Evolutionary conservation across 2,113 vertebrate species (phyloP).

Genomic region (Erpornis zantholeuca): DNA sequence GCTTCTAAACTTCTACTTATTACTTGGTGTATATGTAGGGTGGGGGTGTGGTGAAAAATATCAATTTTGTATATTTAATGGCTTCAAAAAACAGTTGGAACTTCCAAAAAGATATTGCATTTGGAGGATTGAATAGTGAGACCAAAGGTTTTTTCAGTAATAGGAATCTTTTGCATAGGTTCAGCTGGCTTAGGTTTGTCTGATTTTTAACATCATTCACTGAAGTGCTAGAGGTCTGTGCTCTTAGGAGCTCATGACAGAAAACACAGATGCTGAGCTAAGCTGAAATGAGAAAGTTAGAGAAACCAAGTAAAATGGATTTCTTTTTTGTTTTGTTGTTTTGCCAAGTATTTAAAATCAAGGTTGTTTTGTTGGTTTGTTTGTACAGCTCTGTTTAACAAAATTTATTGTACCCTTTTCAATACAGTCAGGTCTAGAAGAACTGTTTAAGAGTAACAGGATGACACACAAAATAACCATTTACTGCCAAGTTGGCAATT

Average conservation of each 20-base stretch:
- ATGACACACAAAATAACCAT: not conserved
- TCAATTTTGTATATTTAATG: not conserved
- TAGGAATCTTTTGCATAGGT: not conserved
- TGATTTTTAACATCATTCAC: not conserved
- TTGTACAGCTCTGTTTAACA: not conserved
- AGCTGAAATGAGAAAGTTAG: not conserved
- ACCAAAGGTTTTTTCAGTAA: not conserved
- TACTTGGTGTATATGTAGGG: not conserved
- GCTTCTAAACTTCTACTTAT: not conserved
- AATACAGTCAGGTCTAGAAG: not conserved
- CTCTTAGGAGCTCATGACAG: not conserved
- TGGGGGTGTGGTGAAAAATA: fast-evolving
- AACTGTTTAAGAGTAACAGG: not conserved
- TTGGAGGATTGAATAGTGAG: not conserved
- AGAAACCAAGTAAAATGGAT: not conserved
- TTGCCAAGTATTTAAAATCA: not conserved
- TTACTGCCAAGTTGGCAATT: not conserved
- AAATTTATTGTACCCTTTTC: not conserved
- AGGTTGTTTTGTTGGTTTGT: not conserved
- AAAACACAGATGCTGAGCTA: not conserved
- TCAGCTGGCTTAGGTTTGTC: not conserved
- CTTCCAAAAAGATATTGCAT: not conserved
- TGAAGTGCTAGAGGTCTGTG: not conserved
- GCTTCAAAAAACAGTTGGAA: not conserved
- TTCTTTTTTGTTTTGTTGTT: not conserved